These are phyloP conservation scores for Xenopus laevis DNA, from an alignment of 2,113 vertebrate species.

Conservation along the genomic window DNA sequence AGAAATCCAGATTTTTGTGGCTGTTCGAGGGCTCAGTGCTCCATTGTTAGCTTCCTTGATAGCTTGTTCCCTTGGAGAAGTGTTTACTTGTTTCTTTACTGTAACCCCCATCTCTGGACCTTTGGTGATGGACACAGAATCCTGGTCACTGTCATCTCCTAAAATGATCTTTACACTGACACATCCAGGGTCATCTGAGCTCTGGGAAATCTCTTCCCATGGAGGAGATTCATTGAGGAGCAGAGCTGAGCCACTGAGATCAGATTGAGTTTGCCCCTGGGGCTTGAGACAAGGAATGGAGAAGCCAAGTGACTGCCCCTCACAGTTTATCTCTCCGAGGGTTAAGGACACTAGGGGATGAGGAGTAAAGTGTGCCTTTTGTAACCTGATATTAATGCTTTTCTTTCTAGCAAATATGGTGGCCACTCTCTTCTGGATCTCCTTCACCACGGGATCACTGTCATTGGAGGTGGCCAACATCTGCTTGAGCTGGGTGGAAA, in stretches of 20 bases:
- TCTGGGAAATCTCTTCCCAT: neutral
- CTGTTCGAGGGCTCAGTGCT: conserved; percentile 1
- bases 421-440: conserved; percentile 55
- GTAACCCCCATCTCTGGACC: neutral
- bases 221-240: conserved; percentile 9
- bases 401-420: conserved; percentile 62
- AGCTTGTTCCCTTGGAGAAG: conserved; percentile 3
- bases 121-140: conserved; percentile 42
- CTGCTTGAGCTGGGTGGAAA: conserved; percentile 53
- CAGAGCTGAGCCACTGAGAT: neutral
- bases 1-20: conserved; percentile 29
- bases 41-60: neutral
- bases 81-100: neutral
- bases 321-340: conserved; percentile 63
- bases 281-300: conserved; percentile 6
- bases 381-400: conserved; percentile 59
- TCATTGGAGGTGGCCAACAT: conserved; percentile 14
- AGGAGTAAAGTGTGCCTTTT: conserved; percentile 65
- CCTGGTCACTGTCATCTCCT: conserved; percentile 58
- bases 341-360: conserved; percentile 56
- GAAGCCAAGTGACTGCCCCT: conserved; percentile 58
- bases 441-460: conserved; percentile 35
- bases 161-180: conserved; percentile 47
- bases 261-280: neutral
- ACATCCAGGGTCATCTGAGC: neutral